Percentiles rank a stretch among this genome's conserved stretches.
Conservation (phyloP, 2,888 invertebrate species). For the Adelphocoris suturalis region DNA sequence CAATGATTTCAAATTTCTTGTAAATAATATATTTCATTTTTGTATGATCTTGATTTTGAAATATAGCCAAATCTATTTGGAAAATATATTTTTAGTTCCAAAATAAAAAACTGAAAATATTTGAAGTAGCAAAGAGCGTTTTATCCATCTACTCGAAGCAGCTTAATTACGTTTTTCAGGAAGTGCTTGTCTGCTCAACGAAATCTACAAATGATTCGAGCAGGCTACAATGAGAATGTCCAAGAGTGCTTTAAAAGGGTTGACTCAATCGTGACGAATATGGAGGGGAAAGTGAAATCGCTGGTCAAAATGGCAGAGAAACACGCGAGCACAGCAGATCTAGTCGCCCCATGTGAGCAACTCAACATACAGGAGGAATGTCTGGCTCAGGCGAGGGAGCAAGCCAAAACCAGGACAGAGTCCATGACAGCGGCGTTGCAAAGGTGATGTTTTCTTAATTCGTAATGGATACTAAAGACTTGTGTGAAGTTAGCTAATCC, state of each 20-base stretch:
- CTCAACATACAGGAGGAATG: slow-evolving; percentile 29
- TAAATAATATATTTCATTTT: too few relatives aligned
- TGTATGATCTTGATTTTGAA: not conserved
- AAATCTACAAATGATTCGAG: slow-evolving; percentile 58
- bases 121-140: too few relatives aligned
- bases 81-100: not conserved
- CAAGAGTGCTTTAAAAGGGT: slow-evolving; percentile 7
- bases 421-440: slow-evolving; percentile 39
- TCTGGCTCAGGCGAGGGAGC: slow-evolving; percentile 43
- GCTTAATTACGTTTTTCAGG: not conserved
- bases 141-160: too few relatives aligned
- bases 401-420: slow-evolving; percentile 19
- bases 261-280: not conserved
- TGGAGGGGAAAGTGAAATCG: slow-evolving; percentile 26
- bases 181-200: slow-evolving; percentile 49
- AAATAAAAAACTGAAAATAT: too few relatives aligned
- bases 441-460: not conserved
- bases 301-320: slow-evolving; percentile 47
- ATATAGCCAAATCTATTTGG: not conserved
- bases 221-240: slow-evolving; percentile 15
- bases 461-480: not conserved
- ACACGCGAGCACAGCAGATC: not conserved
- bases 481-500: not conserved
- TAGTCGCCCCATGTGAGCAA: slow-evolving; percentile 16
- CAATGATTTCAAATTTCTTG: too few relatives aligned